Evolutionary conservation across 2,797 vertebrate genomes (phyloP).

Genomic region (Triplophysa yarkandensis): DNA sequence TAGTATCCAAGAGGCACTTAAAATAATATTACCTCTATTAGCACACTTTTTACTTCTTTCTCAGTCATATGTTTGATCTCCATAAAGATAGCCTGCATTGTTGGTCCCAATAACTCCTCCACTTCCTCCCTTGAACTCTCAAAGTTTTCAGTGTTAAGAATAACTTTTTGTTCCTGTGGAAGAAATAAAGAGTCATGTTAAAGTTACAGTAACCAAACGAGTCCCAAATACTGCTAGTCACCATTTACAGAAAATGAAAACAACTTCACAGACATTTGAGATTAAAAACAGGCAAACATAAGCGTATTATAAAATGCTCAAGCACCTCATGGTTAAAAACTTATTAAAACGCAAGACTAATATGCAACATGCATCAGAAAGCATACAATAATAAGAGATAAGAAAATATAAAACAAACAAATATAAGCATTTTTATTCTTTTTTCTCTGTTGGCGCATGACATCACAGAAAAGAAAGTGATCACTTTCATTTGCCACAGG

Average conservation of each 20-base stretch:
- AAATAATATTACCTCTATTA: slow-evolving; percentile 74
- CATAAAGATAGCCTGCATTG: slow-evolving; percentile 62
- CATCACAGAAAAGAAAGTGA: not conserved
- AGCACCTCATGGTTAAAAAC: too few relatives aligned
- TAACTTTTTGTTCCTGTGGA: slow-evolving; percentile 16
- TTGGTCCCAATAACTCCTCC: slow-evolving; percentile 39
- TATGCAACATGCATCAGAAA: not conserved
- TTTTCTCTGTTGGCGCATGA: not conserved
- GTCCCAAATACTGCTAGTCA: not conserved
- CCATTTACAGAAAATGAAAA: not conserved
- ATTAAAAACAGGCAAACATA: not conserved
- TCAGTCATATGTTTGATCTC: slow-evolving; percentile 61
- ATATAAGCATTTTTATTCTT: not conserved
- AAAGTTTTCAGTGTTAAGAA: not conserved
- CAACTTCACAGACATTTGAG: not conserved
- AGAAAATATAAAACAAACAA: not conserved
- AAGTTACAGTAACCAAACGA: not conserved
- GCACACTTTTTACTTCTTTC: slow-evolving; percentile 51
- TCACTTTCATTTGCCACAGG: not conserved
- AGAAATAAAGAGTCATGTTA: not conserved
- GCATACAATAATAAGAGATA: not conserved
- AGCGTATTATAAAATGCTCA: not conserved
- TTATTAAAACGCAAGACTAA: not conserved
- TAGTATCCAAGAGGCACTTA: too few relatives aligned
- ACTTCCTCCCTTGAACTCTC: slow-evolving; percentile 40